These are phyloP conservation scores for Acanthococcus lagerstroemiae DNA, from an alignment of 2,888 invertebrate genomes.

Conservation along the genomic window DNA sequence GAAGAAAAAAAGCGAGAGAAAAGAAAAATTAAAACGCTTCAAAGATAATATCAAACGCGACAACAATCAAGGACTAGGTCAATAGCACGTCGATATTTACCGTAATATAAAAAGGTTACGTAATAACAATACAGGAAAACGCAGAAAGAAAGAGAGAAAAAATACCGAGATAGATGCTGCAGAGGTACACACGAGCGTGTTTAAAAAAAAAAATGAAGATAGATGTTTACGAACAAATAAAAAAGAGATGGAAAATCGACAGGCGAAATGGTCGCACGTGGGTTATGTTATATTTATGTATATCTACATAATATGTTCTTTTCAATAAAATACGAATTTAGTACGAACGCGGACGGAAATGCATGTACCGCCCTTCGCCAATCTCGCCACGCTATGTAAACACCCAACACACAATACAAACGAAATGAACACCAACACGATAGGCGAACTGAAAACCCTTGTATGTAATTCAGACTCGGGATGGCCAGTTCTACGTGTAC, in stretches of 20 bases:
- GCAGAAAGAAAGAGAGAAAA: too few relatives aligned
- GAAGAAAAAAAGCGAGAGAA: neutral
- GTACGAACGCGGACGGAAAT: neutral
- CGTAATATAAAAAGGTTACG: conserved; percentile 18
- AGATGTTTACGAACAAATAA: neutral
- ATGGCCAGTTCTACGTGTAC: too few relatives aligned
- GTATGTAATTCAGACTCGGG: too few relatives aligned
- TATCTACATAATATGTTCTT: neutral
- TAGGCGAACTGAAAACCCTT: too few relatives aligned
- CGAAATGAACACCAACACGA: too few relatives aligned
- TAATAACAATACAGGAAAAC: conserved; percentile 6
- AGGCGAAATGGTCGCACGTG: conserved; percentile 2
- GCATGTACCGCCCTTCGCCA: too few relatives aligned
- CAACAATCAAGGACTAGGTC: conserved; percentile 21
- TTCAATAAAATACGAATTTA: neutral
- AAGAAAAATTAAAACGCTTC: neutral
- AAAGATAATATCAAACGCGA: conserved; percentile 1
- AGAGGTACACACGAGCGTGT: too few relatives aligned
- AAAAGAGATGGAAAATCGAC: conserved; percentile 2
- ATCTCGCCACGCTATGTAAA: too few relatives aligned
- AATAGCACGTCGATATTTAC: conserved; percentile 21
- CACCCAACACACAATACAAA: too few relatives aligned
- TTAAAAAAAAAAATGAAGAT: neutral
- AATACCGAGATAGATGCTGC: too few relatives aligned
- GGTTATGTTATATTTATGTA: neutral